Percentiles rank a stretch among this genome's conserved stretches.
phyloP scores from a whole-genome alignment of 2,888 invertebrate genomes.

The Troglohyphantes excavatus region DNA sequence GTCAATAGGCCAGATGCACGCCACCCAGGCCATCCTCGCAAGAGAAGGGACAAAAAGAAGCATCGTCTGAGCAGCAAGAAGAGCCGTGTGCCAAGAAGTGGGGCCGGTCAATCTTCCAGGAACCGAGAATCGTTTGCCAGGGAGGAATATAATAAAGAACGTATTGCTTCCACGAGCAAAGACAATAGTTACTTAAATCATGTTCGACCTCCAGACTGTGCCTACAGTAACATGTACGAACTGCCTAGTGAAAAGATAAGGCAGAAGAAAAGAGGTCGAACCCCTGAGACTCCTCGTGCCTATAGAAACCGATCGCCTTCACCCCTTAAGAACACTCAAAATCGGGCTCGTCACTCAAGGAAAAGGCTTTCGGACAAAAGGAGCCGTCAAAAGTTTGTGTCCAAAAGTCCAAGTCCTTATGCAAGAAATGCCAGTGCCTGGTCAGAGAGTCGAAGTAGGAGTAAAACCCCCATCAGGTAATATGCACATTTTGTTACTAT shows the following conservation, averaged over 20 bases:
- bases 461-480: slow-evolving; percentile 70
- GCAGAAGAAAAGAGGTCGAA: slow-evolving; percentile 67
- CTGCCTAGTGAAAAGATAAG: slow-evolving; percentile 45
- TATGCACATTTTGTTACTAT: background rate
- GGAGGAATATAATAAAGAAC: slow-evolving; percentile 57
- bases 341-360: slow-evolving; percentile 61
- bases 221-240: background rate
- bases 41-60: slow-evolving; percentile 46
- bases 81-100: background rate
- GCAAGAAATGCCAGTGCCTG: slow-evolving; percentile 68
- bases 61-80: slow-evolving; percentile 27
- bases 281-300: slow-evolving; percentile 80
- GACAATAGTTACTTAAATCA: slow-evolving; percentile 46
- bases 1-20: slow-evolving; percentile 27
- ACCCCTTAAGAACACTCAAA: slow-evolving; percentile 59
- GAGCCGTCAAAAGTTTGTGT: slow-evolving; percentile 56
- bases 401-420: slow-evolving; percentile 73
- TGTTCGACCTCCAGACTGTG: slow-evolving; percentile 16
- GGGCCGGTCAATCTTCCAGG: slow-evolving; percentile 35
- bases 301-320: slow-evolving; percentile 77
- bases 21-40: slow-evolving; percentile 19
- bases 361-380: slow-evolving; percentile 62
- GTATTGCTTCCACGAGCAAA: slow-evolving; percentile 61
- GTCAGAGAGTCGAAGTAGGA: slow-evolving; percentile 75
- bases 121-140: slow-evolving; percentile 37